Percentiles rank a stretch among this genome's conserved stretches.
These are phyloP conservation scores for Tyto alba DNA, from an alignment of 2,113 vertebrate species.

Conservation along the genomic window DNA sequence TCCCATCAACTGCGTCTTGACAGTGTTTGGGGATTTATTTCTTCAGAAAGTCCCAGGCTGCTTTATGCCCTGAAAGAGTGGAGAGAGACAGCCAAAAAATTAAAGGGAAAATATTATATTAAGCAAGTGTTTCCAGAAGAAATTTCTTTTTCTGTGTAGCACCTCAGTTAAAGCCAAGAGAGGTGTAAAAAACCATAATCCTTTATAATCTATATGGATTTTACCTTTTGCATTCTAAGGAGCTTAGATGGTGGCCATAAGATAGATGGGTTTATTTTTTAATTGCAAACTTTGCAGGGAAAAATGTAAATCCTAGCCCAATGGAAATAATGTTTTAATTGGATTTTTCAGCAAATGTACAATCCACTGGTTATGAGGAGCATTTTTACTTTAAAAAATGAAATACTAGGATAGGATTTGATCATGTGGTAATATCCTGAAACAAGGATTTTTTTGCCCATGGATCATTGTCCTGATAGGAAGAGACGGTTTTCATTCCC, in stretches of 20 bases:
- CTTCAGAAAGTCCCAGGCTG: neutral
- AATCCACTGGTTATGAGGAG: neutral
- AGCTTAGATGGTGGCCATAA: neutral
- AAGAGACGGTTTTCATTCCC: neutral
- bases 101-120: neutral
- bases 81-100: neutral
- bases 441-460: neutral
- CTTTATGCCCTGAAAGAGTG: neutral
- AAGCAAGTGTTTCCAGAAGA: neutral
- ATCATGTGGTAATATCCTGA: neutral
- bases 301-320: neutral
- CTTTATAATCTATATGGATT: neutral
- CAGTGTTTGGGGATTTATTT: neutral
- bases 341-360: neutral
- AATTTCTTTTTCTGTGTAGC: neutral
- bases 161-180: neutral
- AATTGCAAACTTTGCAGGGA: neutral
- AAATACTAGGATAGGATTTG: neutral
- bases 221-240: neutral
- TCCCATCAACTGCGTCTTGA: rapidly evolving
- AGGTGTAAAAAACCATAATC: neutral
- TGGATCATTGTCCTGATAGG: neutral
- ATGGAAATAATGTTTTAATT: neutral
- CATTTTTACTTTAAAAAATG: neutral
- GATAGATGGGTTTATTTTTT: neutral